These are phyloP conservation scores for Mus spicilegus DNA, from an alignment of 2,113 vertebrate species.

Conservation along the genomic window DNA sequence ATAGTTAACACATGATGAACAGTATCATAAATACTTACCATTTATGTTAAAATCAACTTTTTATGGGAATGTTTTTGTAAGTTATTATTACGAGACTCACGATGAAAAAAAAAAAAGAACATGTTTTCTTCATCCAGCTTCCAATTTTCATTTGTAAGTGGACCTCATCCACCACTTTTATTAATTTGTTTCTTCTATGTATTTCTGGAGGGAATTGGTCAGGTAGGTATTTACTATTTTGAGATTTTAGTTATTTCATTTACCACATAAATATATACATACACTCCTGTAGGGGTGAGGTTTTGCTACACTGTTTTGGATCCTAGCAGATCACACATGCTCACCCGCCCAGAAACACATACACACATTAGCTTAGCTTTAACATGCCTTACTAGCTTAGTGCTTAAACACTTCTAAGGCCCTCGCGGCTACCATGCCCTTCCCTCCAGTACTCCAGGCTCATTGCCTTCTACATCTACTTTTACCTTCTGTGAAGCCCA, in stretches of 20 bases:
- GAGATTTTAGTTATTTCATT: not conserved
- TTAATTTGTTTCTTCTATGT: not conserved
- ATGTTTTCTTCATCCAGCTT: not conserved
- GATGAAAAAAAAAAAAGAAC: not conserved
- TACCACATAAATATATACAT: not conserved
- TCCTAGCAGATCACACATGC: too few relatives aligned
- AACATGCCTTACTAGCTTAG: too few relatives aligned
- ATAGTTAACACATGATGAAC: not conserved
- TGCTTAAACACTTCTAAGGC: too few relatives aligned
- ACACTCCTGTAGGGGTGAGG: not conserved
- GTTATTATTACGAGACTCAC: not conserved
- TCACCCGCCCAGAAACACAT: too few relatives aligned
- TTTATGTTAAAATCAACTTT: slow-evolving; percentile 10
- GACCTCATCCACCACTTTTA: not conserved
- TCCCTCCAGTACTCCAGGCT: too few relatives aligned
- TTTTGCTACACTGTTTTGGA: too few relatives aligned
- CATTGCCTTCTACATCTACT: too few relatives aligned
- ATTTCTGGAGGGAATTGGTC: not conserved
- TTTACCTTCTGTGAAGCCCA: too few relatives aligned
- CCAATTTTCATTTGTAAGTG: not conserved
- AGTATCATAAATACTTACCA: not conserved
- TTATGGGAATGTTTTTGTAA: not conserved
- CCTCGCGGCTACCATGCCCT: too few relatives aligned
- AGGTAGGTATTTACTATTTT: not conserved
- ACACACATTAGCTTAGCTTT: too few relatives aligned